Base-by-base conservation (phyloP, 2,888 invertebrate species). In the Pandemis corylana region DNA sequence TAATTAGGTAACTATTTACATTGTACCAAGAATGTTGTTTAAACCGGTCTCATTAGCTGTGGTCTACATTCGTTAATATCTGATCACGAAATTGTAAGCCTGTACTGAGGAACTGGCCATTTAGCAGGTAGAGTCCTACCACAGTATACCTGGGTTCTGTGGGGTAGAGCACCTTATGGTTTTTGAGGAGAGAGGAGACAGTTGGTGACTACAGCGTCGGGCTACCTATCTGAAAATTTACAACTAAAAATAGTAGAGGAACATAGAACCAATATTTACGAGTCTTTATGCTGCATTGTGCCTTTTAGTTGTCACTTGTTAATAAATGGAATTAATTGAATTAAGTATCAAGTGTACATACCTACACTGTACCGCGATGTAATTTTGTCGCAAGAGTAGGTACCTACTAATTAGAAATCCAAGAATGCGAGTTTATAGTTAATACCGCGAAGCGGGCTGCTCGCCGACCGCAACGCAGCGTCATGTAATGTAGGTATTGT, bases 391-490 rank as follows among this genome's bases (percentile, higher is more conserved):
- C 20, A 20, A 28, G 59, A 10, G 12, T 28, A 12, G 20, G 20
- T 20, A 20, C 20, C 20, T 20, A 20, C 20, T 59, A 10, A 15
- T n/a, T 15, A 20, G 20, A 20, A 56, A 20, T n/a, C 9, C 15
- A 56, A 56, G 9, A 56, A 7, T 56, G 56, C 56, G 9, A 56
- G 56, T 56, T 56, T 56, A 56, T 56, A 28, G 59, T 36, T 28
- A 36, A 36, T 4, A 36, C 28, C 28, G 28, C 10, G 12, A 5
- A 28, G 12, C 12, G 10, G 28, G 12, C 59, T n/a, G 28, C 12
- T 28, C 12, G 59, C 59, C 9, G 20, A 64, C 64, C 64, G 64
- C 64, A 64, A 46, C 64, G 46, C 46, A 10, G 5, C 42, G n/a
- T 64, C 44, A 10, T 9, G 7, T 20, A 9, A 56, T 20, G 20